Percentiles rank a stretch among this genome's conserved stretches.
Conservation (phyloP, 2,888 invertebrate species). For the Pteria penguin region DNA sequence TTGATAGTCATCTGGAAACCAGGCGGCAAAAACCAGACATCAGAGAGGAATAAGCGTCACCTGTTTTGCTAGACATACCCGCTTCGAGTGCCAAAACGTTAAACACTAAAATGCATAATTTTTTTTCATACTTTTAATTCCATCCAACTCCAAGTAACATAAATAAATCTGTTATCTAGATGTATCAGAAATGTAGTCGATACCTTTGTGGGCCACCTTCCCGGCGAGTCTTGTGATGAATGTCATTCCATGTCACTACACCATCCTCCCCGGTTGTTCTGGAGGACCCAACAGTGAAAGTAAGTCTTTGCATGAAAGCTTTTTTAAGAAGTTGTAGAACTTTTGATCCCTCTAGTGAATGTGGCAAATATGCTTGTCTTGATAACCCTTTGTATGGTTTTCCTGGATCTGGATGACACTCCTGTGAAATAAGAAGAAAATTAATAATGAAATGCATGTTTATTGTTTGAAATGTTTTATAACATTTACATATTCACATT, state of each 20-base stretch:
- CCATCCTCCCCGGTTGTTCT: constrained; percentile 65
- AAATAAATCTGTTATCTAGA: too few species aligned
- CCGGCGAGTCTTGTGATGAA: constrained; percentile 74
- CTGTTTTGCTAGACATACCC: too few species aligned
- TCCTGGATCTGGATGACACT: constrained; percentile 68
- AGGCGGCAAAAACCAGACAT: too few species aligned
- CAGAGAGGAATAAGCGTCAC: too few species aligned
- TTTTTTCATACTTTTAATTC: too few species aligned
- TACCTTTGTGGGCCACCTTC: constrained; percentile 66
- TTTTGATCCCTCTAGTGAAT: constrained; percentile 64
- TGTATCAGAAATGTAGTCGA: too few species aligned
- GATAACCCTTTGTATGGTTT: constrained; percentile 58
- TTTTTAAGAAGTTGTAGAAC: constrained; percentile 62
- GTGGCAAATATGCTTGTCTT: constrained; percentile 70
- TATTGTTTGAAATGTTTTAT: too few species aligned
- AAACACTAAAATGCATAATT: too few species aligned
- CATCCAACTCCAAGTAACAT: too few species aligned
- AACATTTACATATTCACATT: too few species aligned
- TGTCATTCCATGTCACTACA: constrained; percentile 74
- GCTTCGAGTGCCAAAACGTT: too few species aligned
- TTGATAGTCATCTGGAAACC: too few species aligned
- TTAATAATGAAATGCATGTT: not conserved
- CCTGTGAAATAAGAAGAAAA: constrained; percentile 38
- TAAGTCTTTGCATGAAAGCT: constrained; percentile 69
- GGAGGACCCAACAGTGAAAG: constrained; percentile 73